A percentile compares a stretch with the other conserved stretches of the same genome.
phyloP scores from a whole-genome alignment of 2,797 vertebrate species.

The Muscicapa comitata region DNA sequence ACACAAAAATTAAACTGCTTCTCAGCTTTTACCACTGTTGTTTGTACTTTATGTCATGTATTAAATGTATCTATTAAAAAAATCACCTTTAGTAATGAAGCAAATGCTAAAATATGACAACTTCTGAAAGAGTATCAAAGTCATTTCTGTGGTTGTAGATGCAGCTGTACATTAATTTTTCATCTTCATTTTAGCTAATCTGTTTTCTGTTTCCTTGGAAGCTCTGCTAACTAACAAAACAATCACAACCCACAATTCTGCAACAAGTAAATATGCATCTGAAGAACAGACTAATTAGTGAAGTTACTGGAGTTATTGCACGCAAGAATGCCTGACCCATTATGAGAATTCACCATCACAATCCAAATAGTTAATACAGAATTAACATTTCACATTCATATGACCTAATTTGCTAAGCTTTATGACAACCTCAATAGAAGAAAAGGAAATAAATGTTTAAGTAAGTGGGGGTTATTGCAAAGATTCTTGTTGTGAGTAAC shows the following conservation, averaged over 20 bases:
- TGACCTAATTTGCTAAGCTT: neutral
- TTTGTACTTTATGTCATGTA: neutral
- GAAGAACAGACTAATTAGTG: neutral
- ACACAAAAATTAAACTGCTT: neutral
- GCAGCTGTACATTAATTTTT: neutral
- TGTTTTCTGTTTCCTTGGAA: neutral
- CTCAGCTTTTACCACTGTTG: neutral
- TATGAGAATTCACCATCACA: neutral
- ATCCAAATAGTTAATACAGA: neutral
- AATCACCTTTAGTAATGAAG: neutral
- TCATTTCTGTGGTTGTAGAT: neutral
- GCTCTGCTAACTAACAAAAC: neutral
- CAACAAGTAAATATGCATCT: neutral
- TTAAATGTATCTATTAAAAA: neutral
- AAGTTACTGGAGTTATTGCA: neutral
- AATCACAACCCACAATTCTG: neutral
- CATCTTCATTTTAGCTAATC: neutral
- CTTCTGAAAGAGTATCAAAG: neutral
- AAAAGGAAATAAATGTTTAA: neutral
- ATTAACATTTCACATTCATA: neutral
- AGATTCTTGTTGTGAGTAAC: neutral
- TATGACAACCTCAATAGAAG: neutral
- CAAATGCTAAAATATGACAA: neutral
- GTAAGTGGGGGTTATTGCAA: neutral
- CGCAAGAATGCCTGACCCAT: accelerated